Evolutionary conservation across 2,888 invertebrate genomes (phyloP), one percentile per base, ranked within the genome.

Genomic region (Dastarcus helophoroides): DNA sequence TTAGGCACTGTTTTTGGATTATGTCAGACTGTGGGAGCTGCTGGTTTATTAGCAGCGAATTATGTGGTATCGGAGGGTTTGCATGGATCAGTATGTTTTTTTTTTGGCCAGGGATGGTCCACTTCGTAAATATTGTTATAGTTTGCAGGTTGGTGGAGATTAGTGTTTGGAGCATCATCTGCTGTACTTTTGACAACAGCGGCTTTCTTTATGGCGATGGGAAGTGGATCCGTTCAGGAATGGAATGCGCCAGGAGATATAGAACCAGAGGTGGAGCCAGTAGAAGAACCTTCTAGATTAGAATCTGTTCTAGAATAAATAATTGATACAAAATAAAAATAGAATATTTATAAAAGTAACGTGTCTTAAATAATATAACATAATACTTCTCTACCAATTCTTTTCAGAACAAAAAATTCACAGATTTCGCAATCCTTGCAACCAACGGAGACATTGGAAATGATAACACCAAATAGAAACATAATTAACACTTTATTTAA

Each of bases 101-200:
- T 9, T 23, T 23, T 6, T 17, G 8, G 6, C 19, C 6, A 17
- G 6, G 8, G 8, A 17, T 17, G 19, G 6, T 8, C 6, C 8
- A 23, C 14, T 26, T 13, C 8, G 6, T 13, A 10, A 9, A 29
- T 11, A 9, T 17, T 23, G 21, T 47, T 50, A 28, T 41, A 69
- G 69, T 68, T 70, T 45, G 67, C 70, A 27, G 68, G 67, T 6
- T 69, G 68, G 44, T 73, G 73, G 73, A 56, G 68, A 11, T 44
- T 71, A 10, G 70, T 72, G 2, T 73, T 73, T 41, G 71, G 71
- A 0, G 67, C 68, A 3, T 69, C 71, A 2, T 68, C 69, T 2
- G 65, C 65, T 2, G 68, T 71, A 7, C 46, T 71, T n/a, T 44
- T 70, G 4, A 57, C 64, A n/a, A 69, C 69, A 3, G 67, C 68